Evolutionary conservation across 2,888 invertebrate genomes (phyloP).

Genomic region (Chaitophorus viminalis): DNA sequence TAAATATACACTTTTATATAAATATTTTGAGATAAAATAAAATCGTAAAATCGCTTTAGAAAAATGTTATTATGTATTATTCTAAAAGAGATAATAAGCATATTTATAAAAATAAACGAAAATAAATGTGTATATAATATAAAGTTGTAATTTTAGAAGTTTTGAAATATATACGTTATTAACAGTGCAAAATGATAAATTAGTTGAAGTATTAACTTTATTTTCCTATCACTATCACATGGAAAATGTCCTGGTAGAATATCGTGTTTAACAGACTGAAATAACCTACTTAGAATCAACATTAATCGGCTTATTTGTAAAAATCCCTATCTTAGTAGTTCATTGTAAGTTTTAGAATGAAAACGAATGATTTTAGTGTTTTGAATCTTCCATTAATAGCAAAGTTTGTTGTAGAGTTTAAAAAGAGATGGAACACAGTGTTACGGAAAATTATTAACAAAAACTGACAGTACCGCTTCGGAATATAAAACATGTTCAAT

Average conservation of each 20-base stretch:
- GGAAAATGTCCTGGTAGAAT: constrained; percentile 41
- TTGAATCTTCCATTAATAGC: constrained; percentile 9
- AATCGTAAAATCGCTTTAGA: too few species aligned
- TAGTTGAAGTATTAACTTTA: background rate
- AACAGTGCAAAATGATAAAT: background rate
- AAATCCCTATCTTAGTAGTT: constrained; percentile 22
- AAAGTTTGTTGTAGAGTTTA: background rate
- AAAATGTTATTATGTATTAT: too few species aligned
- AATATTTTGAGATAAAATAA: too few species aligned
- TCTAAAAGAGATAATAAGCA: too few species aligned
- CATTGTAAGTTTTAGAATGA: background rate
- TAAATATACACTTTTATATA: too few species aligned
- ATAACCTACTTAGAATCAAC: constrained; percentile 46
- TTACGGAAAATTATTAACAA: background rate
- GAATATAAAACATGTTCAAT: background rate
- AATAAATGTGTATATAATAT: too few species aligned
- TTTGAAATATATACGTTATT: too few species aligned
- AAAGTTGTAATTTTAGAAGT: too few species aligned
- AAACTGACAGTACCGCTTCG: background rate
- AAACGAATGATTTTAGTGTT: background rate
- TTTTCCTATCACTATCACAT: background rate
- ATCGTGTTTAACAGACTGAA: constrained; percentile 50
- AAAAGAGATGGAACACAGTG: background rate
- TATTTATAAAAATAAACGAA: too few species aligned
- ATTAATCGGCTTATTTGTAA: constrained; percentile 33